Percentiles rank a stretch among this genome's conserved stretches.
These are phyloP conservation scores for Cetoscarus ocellatus DNA, from an alignment of 2,797 vertebrate species.

Conservation along the genomic window DNA sequence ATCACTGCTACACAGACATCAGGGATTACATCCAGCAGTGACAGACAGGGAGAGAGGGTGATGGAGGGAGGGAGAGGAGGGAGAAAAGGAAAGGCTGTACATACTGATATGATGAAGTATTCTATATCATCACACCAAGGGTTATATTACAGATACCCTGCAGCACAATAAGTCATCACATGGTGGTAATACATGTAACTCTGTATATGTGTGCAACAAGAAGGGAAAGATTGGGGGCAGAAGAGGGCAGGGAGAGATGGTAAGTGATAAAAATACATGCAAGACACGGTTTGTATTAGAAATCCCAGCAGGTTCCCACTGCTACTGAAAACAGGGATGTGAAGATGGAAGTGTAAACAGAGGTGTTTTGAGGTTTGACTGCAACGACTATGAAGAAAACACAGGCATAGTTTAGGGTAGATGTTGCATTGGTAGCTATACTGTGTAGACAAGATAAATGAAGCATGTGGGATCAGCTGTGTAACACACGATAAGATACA, in stretches of 20 bases:
- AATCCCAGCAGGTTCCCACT: conserved; percentile 61
- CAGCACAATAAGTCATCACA: conserved; percentile 69
- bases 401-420: not conserved
- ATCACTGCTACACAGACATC: conserved; percentile 69
- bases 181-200: conserved; percentile 53
- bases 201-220: conserved; percentile 34
- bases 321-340: conserved; percentile 16
- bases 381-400: conserved; percentile 9
- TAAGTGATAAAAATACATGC: conserved; percentile 68
- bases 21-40: conserved; percentile 79
- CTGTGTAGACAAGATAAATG: no score
- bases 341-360: conserved; percentile 33
- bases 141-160: conserved; percentile 51
- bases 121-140: conserved; percentile 56
- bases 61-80: conserved; percentile 20
- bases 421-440: not conserved
- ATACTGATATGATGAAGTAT: conserved; percentile 62
- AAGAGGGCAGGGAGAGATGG: conserved; percentile 29
- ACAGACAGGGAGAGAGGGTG: conserved; percentile 39
- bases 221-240: conserved; percentile 61
- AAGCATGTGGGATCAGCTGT: no score
- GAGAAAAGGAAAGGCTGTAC: conserved; percentile 33
- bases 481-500: no score
- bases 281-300: conserved; percentile 67
- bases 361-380: conserved; percentile 10